Percentiles rank a stretch among this genome's conserved stretches.
Conservation (phyloP, 2,113 vertebrate genomes). For the Pantherophis guttatus region DNA sequence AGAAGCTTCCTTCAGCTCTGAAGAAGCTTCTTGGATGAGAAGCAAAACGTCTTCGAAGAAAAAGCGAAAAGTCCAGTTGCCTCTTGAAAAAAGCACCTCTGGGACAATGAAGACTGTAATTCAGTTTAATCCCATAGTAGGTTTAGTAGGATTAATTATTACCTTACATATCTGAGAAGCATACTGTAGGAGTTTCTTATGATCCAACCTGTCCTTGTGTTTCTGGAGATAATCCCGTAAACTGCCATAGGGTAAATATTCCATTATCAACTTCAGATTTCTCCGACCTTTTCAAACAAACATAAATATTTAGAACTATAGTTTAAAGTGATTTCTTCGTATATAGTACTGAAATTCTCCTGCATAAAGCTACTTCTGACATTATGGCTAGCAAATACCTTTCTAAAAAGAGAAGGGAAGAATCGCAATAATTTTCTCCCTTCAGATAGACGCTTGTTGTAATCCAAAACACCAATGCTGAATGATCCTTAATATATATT, state of each 20-base stretch:
- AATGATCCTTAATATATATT: neutral
- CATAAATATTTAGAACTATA: neutral
- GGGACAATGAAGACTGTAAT: neutral
- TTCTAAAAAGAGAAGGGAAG: neutral
- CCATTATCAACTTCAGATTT: conserved; percentile 95
- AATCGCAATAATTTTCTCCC: neutral
- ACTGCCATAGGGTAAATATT: conserved; percentile 94
- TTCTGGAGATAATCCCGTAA: conserved; percentile 95
- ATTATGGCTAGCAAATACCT: neutral
- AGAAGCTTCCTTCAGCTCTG: no score
- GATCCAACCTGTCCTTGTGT: conserved; percentile 88
- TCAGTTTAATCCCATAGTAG: neutral
- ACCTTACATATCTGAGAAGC: conserved; percentile 97
- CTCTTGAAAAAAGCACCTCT: no score
- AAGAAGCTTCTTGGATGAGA: no score
- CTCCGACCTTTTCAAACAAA: conserved; percentile 76
- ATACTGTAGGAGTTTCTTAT: conserved; percentile 89
- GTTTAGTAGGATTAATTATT: conserved; percentile 18
- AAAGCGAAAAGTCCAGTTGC: no score
- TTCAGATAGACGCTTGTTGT: neutral
- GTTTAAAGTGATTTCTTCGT: neutral
- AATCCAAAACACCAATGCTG: neutral
- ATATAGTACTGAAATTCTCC: neutral
- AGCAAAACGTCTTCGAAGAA: no score
- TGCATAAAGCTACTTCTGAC: neutral